Evolutionary conservation across 2,113 vertebrate species (phyloP), one percentile per base, ranked within the genome.

Genomic region (Istiophorus platypterus): DNA sequence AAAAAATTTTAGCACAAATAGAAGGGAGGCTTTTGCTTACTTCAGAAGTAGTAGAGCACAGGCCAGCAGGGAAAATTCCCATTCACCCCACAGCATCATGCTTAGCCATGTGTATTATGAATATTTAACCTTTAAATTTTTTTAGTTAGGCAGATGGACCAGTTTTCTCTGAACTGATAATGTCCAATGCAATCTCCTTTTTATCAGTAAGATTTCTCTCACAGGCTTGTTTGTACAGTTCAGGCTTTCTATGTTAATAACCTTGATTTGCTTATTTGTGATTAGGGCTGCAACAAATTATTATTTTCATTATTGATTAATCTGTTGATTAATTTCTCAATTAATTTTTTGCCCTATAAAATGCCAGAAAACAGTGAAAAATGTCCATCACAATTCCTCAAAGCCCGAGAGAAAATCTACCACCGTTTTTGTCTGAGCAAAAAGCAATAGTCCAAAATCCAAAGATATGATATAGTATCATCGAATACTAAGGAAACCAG

Each of bases 21-120:
- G 59, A 41, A 59, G 45, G 31, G 39, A 72, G 14, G 24, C 59
- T 76, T 66, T 11, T 29, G 14, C 41, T 45, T 45, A 42, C 14
- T 65, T 54, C 22, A 54, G 22, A 66, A 66, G 5, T 14, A n/a
- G 18, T 37, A 42, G 20, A 56, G 68, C 59, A 20, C 15, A 37
- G 49, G 56, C 34, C 57, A 76, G 71, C 15, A 64, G 61, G 70
- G 29, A 41, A 67, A 56, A 65, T 34, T 54, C 42, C 61, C 57
- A 45, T 72, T 13, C 13, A 34, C 27, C 71, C 63, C 13, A 29
- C 51, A 37, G 39, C 64, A 66, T 80, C 52, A 47, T 77, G 78
- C 56, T 84, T 26, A 65, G 63, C 76, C 75, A 69, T 86, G 80
- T 85, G 75, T 72, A 64, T 84, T 67, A 66, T 82, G 66, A 87